Evolutionary conservation across 2,797 vertebrate genomes (phyloP).

Genomic region (Darevskia nairensis): DNA sequence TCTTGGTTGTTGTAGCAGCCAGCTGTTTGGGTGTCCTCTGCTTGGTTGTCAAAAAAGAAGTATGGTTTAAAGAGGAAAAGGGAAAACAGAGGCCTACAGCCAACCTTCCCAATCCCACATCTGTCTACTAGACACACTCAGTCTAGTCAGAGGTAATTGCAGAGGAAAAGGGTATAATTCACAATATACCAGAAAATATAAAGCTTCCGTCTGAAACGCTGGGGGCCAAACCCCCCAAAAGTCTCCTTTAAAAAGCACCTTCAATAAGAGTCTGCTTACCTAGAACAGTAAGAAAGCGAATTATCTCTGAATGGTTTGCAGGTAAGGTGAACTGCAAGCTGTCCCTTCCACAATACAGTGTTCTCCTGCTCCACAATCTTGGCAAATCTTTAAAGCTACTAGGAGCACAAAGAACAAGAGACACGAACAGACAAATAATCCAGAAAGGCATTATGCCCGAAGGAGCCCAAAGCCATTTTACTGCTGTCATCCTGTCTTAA

Average conservation of each 20-base stretch:
- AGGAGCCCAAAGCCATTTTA: background rate
- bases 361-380: background rate
- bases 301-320: slow-evolving; percentile 47
- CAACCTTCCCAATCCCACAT: too few species aligned
- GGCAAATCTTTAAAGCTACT: slow-evolving; percentile 47
- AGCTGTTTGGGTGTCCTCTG: background rate
- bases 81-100: background rate
- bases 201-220: background rate
- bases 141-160: background rate
- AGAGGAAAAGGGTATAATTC: background rate
- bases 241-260: slow-evolving; percentile 43
- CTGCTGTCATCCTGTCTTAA: slow-evolving; percentile 23
- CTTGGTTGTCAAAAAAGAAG: background rate
- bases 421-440: background rate
- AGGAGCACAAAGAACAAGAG: slow-evolving; percentile 18
- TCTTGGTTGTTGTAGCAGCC: too few species aligned
- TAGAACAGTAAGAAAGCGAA: slow-evolving; percentile 58
- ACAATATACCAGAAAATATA: too few species aligned
- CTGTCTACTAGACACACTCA: background rate
- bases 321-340: slow-evolving; percentile 25
- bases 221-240: background rate
- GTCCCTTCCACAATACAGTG: slow-evolving; percentile 35
- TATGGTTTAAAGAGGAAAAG: background rate
- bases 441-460: slow-evolving; percentile 40
- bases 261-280: slow-evolving; percentile 54